Base-by-base conservation (phyloP, 2,888 invertebrate species). In the Petrophora chlorosata region DNA sequence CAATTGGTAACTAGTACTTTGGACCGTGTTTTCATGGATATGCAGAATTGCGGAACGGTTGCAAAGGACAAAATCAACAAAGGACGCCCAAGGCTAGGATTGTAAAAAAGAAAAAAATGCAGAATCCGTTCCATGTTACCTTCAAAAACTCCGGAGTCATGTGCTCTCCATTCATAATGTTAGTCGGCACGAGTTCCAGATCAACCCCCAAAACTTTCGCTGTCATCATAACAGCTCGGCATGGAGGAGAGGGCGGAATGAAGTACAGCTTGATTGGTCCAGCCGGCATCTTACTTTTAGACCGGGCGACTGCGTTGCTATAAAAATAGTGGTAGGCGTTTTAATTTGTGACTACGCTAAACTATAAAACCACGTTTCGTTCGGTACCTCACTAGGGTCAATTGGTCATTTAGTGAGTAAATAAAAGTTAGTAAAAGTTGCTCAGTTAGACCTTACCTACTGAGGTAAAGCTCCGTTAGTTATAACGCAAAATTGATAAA, bases 131-230 rank as follows among this genome's bases (percentile, higher is more conserved):
- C n/a, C 4, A 7, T 25, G 5, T 3, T 61, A 94, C 94, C 92
- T 94, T 93, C 1, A 93, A 48, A 73, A 82, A 95, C 55, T 94
- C 94, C 0, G 94, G 92, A 1, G 90, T 92, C 82, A 92, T 76
- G 36, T 94, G 92, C 30, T 93, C 92, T 0, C 93, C 93, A 8
- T 88, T 85, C 71, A 92, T 48, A 8, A 94, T 72, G 63, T 94
- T 92, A 2, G 93, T 82, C 2, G 85, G 64, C 56, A 93, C 92
- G 19, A 94, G 69, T 40, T 94, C 94, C 35, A 94, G 73, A 32
- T 93, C 92, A 13, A 95, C 66, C 0, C 93, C 94, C 8, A 95
- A 65, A 4, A 90, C 91, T 63, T 86, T 92, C 0, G 94, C 93
- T 2, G 92, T 76, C 85, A 95, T 84, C 78, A 93, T 85, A 4